Evolutionary conservation across 2,888 invertebrate species (phyloP).

Genomic region (Nineta flava): DNA sequence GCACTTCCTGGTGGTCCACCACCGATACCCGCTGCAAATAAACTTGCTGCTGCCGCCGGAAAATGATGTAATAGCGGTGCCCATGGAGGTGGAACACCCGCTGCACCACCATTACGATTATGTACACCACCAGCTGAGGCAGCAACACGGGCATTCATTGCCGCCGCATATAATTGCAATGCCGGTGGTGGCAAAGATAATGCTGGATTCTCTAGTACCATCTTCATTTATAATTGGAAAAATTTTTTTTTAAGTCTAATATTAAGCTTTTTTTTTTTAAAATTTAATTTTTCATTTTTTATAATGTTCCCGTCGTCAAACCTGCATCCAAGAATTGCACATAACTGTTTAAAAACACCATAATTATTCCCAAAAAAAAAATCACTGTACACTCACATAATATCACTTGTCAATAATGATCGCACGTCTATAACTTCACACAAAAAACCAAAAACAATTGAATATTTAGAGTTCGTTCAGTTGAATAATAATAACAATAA

Average conservation of each 20-base stretch:
- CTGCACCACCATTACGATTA: slow-evolving; percentile 10
- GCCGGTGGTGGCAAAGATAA: slow-evolving; percentile 48
- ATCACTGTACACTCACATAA: too few species aligned
- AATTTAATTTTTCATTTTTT: background rate
- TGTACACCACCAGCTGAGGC: slow-evolving; percentile 23
- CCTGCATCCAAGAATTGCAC: too few species aligned
- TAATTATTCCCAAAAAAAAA: too few species aligned
- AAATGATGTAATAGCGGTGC: slow-evolving; percentile 30
- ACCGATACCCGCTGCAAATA: slow-evolving; percentile 26
- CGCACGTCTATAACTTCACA: too few species aligned
- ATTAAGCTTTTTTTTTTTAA: too few species aligned
- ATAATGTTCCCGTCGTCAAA: too few species aligned
- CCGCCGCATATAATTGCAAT: slow-evolving; percentile 52
- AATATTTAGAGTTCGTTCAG: too few species aligned
- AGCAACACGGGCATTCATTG: slow-evolving; percentile 29
- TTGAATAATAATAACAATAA: too few species aligned
- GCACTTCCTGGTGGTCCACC: slow-evolving; percentile 25
- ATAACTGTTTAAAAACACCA: too few species aligned
- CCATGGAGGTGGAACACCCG: slow-evolving; percentile 34
- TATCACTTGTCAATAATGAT: too few species aligned
- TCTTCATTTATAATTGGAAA: slow-evolving; percentile 16
- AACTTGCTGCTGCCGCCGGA: slow-evolving; percentile 24
- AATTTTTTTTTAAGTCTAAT: background rate
- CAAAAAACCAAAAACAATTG: too few species aligned
- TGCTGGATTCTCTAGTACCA: slow-evolving; percentile 41